These are phyloP conservation scores for Caiman crocodilus DNA, from an alignment of 2,797 vertebrate species.

Conservation along the genomic window DNA sequence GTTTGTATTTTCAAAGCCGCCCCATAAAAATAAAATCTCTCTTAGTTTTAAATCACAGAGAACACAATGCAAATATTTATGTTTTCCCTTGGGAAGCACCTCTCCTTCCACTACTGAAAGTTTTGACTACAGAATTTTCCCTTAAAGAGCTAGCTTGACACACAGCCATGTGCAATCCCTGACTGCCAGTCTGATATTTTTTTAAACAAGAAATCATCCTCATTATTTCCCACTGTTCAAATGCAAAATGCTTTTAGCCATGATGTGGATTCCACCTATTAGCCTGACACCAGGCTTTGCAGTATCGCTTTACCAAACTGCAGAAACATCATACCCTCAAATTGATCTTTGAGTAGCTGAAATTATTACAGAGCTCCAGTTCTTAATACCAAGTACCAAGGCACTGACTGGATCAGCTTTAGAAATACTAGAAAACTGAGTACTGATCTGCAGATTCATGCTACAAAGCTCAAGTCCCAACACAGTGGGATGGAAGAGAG, in stretches of 20 bases:
- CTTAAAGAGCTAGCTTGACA: background rate
- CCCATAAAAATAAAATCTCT: background rate
- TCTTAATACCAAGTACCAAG: background rate
- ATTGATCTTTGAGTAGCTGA: background rate
- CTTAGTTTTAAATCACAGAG: background rate
- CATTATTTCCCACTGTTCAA: background rate
- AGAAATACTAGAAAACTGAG: background rate
- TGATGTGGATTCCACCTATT: background rate
- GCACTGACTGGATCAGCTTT: background rate
- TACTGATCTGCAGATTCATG: background rate
- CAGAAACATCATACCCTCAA: background rate
- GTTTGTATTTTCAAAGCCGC: background rate
- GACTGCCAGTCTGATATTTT: background rate
- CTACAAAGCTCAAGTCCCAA: background rate
- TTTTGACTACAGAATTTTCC: slow-evolving; percentile 1
- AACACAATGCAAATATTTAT: slow-evolving; percentile 46
- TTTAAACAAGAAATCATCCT: background rate
- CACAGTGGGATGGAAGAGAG: background rate
- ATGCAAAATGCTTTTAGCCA: background rate
- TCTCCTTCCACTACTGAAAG: background rate
- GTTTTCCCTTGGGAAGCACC: slow-evolving; percentile 23
- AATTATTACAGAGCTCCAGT: background rate
- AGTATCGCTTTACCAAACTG: background rate
- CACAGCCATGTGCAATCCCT: slow-evolving; percentile 6
- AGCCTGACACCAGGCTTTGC: background rate